Evolutionary conservation across 2,888 invertebrate species (phyloP).

Genomic region (Noctua janthe): DNA sequence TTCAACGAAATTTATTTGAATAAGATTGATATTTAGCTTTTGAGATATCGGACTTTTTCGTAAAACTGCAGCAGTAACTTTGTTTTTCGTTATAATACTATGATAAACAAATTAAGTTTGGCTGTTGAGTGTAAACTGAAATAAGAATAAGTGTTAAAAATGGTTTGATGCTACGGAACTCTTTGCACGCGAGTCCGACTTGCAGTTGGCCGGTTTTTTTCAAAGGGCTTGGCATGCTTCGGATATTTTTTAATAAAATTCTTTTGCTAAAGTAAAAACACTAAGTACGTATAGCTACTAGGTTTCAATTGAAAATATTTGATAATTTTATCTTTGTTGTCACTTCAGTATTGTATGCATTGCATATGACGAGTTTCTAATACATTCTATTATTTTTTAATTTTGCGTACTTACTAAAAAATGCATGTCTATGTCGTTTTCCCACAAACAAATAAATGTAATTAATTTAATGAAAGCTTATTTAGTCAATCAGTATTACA

Average conservation of each 20-base stretch:
- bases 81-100: too few species aligned
- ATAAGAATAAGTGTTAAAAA: too few species aligned
- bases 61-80: neutral
- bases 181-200: neutral
- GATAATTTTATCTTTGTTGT: neutral
- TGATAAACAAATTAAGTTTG: too few species aligned
- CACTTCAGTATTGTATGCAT: neutral
- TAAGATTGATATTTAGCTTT: neutral
- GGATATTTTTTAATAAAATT: neutral
- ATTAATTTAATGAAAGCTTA: neutral
- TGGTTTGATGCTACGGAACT: too few species aligned
- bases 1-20: neutral
- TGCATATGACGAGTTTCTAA: neutral
- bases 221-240: neutral
- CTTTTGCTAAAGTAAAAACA: neutral
- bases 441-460: neutral
- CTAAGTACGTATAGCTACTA: neutral
- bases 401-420: neutral
- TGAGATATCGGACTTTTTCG: neutral
- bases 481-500: neutral
- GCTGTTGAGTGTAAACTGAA: too few species aligned
- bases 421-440: neutral
- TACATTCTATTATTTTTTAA: neutral
- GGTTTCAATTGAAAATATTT: neutral
- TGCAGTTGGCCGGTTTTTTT: neutral